A percentile compares a stretch with the other conserved stretches of the same genome.
Conservation (phyloP, 2,888 invertebrate species). For the Uloborus plumipes region DNA sequence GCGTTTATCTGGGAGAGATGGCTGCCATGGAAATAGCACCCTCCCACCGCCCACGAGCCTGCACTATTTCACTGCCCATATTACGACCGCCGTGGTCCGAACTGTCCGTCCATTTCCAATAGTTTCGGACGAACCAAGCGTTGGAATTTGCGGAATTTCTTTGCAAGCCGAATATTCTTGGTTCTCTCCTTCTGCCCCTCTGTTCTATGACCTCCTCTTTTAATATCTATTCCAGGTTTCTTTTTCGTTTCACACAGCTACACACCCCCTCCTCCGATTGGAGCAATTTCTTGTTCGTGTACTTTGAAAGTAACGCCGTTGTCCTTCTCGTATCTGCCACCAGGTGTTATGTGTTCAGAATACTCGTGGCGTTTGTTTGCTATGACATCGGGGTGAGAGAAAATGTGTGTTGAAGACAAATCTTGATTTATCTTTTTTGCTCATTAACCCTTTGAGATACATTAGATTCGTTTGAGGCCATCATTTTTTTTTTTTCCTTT, state of each 20-base stretch:
- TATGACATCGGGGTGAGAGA: no score
- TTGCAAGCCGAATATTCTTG: constrained; percentile 51
- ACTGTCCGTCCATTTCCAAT: constrained; percentile 57
- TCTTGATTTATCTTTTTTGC: no score
- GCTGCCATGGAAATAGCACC: constrained; percentile 54
- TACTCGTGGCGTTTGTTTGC: no score
- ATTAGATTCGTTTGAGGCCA: no score
- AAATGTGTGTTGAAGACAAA: no score
- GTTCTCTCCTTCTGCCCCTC: constrained; percentile 5
- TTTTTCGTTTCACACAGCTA: constrained; percentile 20
- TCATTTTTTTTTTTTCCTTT: no score
- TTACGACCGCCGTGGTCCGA: constrained; percentile 51
- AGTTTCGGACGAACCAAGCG: constrained; percentile 59
- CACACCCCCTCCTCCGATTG: no score
- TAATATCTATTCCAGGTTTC: constrained; percentile 56
- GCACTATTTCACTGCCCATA: constrained; percentile 59
- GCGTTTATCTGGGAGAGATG: constrained; percentile 43
- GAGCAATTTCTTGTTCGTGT: no score
- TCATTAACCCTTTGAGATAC: no score
- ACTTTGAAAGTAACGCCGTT: no score
- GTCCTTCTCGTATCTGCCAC: no score
- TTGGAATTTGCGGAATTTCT: constrained; percentile 62
- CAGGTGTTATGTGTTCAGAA: no score
- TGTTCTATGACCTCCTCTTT: constrained; percentile 49
- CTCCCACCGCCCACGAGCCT: constrained; percentile 36